Evolutionary conservation across 2,888 invertebrate species (phyloP).

Genomic region (Polydrusus cervinus): DNA sequence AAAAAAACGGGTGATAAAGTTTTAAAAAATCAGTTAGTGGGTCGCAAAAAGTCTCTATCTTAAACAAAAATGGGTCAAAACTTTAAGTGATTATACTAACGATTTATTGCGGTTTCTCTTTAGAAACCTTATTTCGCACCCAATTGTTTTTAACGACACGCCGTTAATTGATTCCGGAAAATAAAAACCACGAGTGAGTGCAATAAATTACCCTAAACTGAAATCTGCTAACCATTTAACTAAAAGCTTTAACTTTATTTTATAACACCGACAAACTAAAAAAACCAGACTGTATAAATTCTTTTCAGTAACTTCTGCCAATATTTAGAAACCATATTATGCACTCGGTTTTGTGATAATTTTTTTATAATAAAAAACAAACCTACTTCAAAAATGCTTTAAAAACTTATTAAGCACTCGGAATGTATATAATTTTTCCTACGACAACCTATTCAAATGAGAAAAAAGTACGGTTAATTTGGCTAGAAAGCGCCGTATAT

Average conservation of each 20-base stretch:
- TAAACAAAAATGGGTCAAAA: background rate
- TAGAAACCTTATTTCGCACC: slow-evolving; percentile 37
- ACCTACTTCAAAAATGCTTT: too few relatives aligned
- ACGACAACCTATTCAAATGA: too few relatives aligned
- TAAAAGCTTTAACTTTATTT: slow-evolving; percentile 9
- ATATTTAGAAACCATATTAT: too few relatives aligned
- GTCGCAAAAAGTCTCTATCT: too few relatives aligned
- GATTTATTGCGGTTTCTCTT: slow-evolving; percentile 31
- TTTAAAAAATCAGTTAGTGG: too few relatives aligned
- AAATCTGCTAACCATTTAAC: slow-evolving; percentile 21
- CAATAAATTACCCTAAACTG: slow-evolving; percentile 43
- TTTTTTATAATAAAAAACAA: too few relatives aligned
- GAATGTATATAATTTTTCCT: too few relatives aligned
- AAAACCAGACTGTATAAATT: background rate
- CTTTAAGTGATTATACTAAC: slow-evolving; percentile 1
- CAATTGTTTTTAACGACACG: slow-evolving; percentile 44
- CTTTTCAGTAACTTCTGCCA: background rate
- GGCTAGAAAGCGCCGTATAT: too few relatives aligned
- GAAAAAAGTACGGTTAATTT: too few relatives aligned
- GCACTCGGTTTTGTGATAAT: too few relatives aligned
- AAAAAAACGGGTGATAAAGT: too few relatives aligned
- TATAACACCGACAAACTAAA: slow-evolving; percentile 9
- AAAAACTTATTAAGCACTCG: too few relatives aligned
- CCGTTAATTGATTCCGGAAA: slow-evolving; percentile 44
- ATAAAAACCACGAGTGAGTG: slow-evolving; percentile 37